Evolutionary conservation across 2,113 vertebrate species (phyloP).

Genomic region (Elephas maximus): DNA sequence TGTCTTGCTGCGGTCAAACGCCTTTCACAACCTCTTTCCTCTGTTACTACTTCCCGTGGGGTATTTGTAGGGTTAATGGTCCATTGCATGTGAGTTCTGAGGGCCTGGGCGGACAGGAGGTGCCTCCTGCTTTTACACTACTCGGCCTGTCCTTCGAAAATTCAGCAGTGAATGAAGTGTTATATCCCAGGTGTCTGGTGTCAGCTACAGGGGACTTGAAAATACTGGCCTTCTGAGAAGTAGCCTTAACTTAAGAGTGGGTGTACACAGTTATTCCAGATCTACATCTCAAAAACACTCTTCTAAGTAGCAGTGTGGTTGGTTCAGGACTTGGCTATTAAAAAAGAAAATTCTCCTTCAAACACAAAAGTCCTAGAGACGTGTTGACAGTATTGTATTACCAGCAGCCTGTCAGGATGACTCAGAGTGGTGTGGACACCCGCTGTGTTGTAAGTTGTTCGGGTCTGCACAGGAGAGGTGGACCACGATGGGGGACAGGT

Average conservation of each 20-base stretch:
- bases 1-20: constrained; percentile 82
- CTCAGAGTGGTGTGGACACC: constrained; percentile 90
- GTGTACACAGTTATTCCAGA: constrained; percentile 76
- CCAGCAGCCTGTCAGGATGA: constrained; percentile 91
- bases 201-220: constrained; percentile 75
- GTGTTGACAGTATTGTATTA: constrained; percentile 88
- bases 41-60: constrained; percentile 78
- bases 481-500: constrained; percentile 84
- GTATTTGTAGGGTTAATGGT: constrained; percentile 66
- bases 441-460: constrained; percentile 92
- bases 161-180: constrained; percentile 64
- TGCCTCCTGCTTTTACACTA: neutral
- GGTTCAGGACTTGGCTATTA: constrained; percentile 60
- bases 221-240: constrained; percentile 85
- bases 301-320: constrained; percentile 59
- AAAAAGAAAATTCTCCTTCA: constrained; percentile 37
- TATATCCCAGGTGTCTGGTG: constrained; percentile 65
- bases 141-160: constrained; percentile 71
- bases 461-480: constrained; percentile 92
- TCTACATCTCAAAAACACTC: constrained; percentile 80
- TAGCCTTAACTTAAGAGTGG: constrained; percentile 86
- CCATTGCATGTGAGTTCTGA: constrained; percentile 19
- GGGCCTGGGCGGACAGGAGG: constrained; percentile 61
- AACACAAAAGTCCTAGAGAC: constrained; percentile 65
- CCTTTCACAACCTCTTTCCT: constrained; percentile 83